These are phyloP conservation scores for Sporophila hypoxantha DNA, from an alignment of 2,113 vertebrate species.

Conservation along the genomic window DNA sequence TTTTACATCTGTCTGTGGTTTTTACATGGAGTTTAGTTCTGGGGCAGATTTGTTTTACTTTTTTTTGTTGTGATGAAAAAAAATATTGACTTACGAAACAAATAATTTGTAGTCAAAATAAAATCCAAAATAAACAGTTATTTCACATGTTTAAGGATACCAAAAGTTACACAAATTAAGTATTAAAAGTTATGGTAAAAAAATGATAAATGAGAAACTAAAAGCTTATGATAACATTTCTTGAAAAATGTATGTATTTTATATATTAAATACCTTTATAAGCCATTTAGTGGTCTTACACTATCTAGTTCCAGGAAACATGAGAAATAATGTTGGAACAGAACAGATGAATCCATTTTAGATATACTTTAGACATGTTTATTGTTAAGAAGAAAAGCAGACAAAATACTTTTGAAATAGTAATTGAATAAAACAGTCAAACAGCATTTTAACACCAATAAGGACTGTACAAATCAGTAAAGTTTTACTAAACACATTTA, in stretches of 20 bases:
- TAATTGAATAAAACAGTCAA: slow-evolving; percentile 51
- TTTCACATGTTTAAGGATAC: background rate
- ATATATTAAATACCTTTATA: background rate
- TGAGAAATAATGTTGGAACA: slow-evolving; percentile 41
- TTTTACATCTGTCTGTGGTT: background rate
- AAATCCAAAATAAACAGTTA: background rate
- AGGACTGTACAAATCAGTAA: slow-evolving; percentile 35
- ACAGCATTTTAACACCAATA: slow-evolving; percentile 30
- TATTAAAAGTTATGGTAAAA: background rate
- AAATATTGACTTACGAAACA: background rate
- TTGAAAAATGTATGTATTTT: background rate
- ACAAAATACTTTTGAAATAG: slow-evolving; percentile 61
- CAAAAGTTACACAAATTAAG: background rate
- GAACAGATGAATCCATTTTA: slow-evolving; percentile 62
- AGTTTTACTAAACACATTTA: slow-evolving; percentile 38
- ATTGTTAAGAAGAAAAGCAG: slow-evolving; percentile 63
- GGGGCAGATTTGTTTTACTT: background rate
- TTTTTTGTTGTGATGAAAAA: background rate
- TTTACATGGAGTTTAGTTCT: background rate
- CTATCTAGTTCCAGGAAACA: background rate
- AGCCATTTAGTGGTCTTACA: background rate
- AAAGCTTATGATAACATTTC: background rate
- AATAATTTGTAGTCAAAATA: background rate
- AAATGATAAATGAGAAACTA: background rate
- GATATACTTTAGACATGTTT: slow-evolving; percentile 59